phyloP scores from a whole-genome alignment of 2,888 invertebrate genomes.

The Scaptomyza flava region DNA sequence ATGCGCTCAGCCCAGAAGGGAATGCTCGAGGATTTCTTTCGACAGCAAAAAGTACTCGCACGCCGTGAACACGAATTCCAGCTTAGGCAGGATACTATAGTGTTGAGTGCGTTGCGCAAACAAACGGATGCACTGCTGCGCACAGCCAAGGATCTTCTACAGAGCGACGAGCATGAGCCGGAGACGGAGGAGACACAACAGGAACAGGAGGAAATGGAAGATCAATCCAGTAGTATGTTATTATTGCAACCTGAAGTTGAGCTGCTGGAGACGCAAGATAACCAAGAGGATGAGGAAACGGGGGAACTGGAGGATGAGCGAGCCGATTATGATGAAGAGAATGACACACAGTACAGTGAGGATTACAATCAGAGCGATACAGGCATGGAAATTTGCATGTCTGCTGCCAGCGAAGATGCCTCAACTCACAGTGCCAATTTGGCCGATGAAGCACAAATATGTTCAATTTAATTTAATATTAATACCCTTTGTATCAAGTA shows the following conservation, averaged over 20 bases:
- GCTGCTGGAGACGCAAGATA: conserved; percentile 19
- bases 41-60: conserved; percentile 80
- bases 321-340: conserved; percentile 18
- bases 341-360: conserved; percentile 36
- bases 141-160: conserved; percentile 63
- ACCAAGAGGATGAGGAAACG: conserved; percentile 43
- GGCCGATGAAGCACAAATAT: conserved; percentile 47
- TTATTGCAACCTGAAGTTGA: conserved; percentile 37
- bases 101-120: conserved; percentile 81
- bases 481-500: conserved; percentile 47
- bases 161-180: not conserved
- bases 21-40: conserved; percentile 81
- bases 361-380: conserved; percentile 44
- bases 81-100: conserved; percentile 78
- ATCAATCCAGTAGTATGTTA: conserved; percentile 1
- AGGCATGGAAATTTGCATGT: conserved; percentile 30
- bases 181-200: conserved; percentile 7
- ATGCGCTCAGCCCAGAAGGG: conserved; percentile 79
- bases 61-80: conserved; percentile 83
- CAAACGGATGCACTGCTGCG: conserved; percentile 77
- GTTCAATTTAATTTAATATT: conserved; percentile 21
- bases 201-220: conserved; percentile 16
- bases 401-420: conserved; percentile 45
- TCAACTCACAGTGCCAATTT: conserved; percentile 23
- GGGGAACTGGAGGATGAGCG: conserved; percentile 13